Percentiles rank a stretch among this genome's conserved stretches.
These are phyloP conservation scores for Bothrops jararaca DNA, from an alignment of 2,113 vertebrate genomes.

Conservation along the genomic window DNA sequence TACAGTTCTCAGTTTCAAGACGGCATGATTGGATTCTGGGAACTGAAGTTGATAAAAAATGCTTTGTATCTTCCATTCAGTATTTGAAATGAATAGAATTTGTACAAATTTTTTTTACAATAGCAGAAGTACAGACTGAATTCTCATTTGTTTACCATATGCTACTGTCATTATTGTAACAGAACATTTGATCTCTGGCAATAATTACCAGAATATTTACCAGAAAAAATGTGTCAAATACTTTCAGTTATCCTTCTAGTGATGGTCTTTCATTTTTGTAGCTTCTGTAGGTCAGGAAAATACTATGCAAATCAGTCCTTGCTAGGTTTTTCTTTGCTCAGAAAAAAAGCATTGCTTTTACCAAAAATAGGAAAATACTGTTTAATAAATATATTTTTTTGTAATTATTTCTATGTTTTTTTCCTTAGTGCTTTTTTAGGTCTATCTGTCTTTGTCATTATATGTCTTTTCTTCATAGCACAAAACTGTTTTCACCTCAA, in stretches of 20 bases:
- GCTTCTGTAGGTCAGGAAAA: background rate
- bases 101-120: background rate
- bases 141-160: background rate
- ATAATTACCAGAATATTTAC: background rate
- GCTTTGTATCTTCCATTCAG: background rate
- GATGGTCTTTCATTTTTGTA: background rate
- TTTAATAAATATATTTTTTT: background rate
- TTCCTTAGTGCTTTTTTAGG: background rate
- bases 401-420: background rate
- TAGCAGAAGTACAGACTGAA: background rate
- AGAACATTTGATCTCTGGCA: background rate
- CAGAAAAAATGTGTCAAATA: background rate
- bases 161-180: background rate
- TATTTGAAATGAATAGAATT: background rate
- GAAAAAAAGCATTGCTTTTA: background rate
- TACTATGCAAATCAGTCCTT: background rate
- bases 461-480: background rate
- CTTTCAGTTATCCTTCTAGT: background rate
- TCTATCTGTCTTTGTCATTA: background rate
- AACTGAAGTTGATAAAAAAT: background rate
- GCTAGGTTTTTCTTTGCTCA: background rate
- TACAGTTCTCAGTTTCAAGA: background rate
- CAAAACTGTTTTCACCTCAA: background rate
- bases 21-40: background rate
- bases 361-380: background rate